Base-by-base conservation (phyloP, 2,888 invertebrate species). In the Aphrophora alni region DNA sequence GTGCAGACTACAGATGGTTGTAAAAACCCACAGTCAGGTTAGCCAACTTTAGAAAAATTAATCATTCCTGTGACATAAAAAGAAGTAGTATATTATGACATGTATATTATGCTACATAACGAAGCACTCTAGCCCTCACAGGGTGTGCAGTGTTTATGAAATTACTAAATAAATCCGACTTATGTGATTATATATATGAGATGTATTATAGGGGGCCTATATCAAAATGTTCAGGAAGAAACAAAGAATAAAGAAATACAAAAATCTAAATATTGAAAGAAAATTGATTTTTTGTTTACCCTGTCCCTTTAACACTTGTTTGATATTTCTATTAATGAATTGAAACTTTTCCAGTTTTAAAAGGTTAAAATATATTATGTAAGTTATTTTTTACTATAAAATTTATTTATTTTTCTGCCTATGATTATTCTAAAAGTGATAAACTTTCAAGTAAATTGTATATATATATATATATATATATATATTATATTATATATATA, bases 141-240 rank as follows among this genome's bases (percentile, higher is more conserved):
- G 33, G 21, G 28, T 21, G 33, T 33, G 33, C 33, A 33, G 33
- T 33, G 33, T 33, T 33, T 33, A 33, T 33, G 33, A 33, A 33
- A 33, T 33, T 33, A 33, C 33, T 33, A 33, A 33, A 33, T 33
- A 33, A 33, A 33, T 5, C 33, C 33, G 33, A 33, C 33, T 8
- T 33, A 33, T 33, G 33, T 33, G 33, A 33, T 33, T 33, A 33
- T 74, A 74, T 38, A 74, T 17, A 8, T 74, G 33, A 33, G 33
- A 33, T 33, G 33, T 74, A 74, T 74, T 74, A 38, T n/a, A n/a
- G n/a, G n/a, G n/a, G n/a, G n/a, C n/a, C n/a, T 24, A 38, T 74
- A 74, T 74, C 24, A 74, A 74, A 74, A 28, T 74, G 38, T 74
- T 74, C 74, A 33, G 14, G 38, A 38, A 38, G 38, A 74, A 74